phyloP scores from a whole-genome alignment of 2,888 invertebrate genomes.

The Agriopis marginaria region DNA sequence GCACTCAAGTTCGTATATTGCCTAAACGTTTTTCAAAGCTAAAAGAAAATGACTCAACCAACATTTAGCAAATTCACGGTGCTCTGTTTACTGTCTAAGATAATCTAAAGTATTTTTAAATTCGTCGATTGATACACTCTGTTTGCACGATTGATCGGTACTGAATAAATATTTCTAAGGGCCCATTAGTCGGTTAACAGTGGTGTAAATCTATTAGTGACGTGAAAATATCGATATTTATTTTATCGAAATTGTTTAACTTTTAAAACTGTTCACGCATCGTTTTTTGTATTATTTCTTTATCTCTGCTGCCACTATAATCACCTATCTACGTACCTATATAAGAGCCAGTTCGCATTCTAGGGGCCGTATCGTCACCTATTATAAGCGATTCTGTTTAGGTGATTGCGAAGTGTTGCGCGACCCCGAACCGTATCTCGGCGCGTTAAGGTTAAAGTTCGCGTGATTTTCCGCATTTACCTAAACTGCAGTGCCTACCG shows the following conservation, averaged over 20 bases:
- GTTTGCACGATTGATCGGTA: slow-evolving; percentile 8
- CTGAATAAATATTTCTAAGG: slow-evolving; percentile 26
- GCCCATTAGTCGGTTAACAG: slow-evolving; percentile 20
- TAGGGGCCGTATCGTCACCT: no score
- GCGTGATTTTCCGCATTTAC: no score
- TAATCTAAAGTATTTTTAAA: slow-evolving; percentile 16
- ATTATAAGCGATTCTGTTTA: no score
- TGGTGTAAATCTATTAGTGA: slow-evolving; percentile 21
- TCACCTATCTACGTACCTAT: no score
- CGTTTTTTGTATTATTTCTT: not conserved
- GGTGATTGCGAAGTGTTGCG: no score
- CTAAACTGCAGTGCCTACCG: no score
- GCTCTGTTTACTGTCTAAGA: slow-evolving; percentile 17
- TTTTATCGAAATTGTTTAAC: not conserved
- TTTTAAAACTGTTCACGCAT: not conserved
- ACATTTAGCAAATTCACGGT: slow-evolving; percentile 4
- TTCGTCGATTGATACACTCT: slow-evolving; percentile 23
- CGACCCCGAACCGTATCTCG: no score
- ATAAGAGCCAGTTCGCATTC: no score
- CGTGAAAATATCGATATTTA: slow-evolving; percentile 11
- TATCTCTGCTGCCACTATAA: no score
- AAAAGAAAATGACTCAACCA: slow-evolving; percentile 1
- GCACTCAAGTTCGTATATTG: not conserved
- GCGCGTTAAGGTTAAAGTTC: no score
- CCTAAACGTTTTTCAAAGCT: not conserved